A percentile compares a stretch with the other conserved stretches of the same genome.
phyloP scores from a whole-genome alignment of 2,888 invertebrate genomes.

The Dryomyza anilis region DNA sequence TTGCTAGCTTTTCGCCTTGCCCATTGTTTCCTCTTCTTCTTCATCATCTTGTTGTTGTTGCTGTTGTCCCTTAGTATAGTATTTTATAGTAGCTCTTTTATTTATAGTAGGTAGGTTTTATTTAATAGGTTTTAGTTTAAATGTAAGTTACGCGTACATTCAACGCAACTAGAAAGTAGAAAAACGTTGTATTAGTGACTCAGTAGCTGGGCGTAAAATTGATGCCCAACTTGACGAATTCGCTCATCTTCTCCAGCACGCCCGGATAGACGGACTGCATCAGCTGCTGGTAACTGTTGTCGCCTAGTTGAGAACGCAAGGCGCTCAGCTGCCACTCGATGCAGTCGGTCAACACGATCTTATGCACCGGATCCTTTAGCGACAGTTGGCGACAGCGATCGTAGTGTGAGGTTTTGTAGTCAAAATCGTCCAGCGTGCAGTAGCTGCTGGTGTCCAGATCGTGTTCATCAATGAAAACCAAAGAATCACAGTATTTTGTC shows the following conservation, averaged over 20 bases:
- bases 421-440: constrained; percentile 63
- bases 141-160: constrained; percentile 26
- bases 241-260: constrained; percentile 72
- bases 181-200: constrained; percentile 17
- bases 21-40: too few species aligned
- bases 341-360: constrained; percentile 74
- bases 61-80: background rate
- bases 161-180: constrained; percentile 25
- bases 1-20: too few species aligned
- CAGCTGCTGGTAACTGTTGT: constrained; percentile 75
- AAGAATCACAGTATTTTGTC: constrained; percentile 56
- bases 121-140: constrained; percentile 17
- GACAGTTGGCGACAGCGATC: constrained; percentile 69
- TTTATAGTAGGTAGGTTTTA: too few species aligned
- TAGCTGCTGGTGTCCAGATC: constrained; percentile 54
- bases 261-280: constrained; percentile 75
- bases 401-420: constrained; percentile 73
- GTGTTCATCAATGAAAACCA: constrained; percentile 60
- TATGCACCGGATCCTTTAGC: constrained; percentile 79
- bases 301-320: constrained; percentile 76
- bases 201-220: constrained; percentile 32
- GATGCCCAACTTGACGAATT: constrained; percentile 60
- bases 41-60: background rate
- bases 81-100: too few species aligned
- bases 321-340: constrained; percentile 73